Conservation (phyloP, 2,113 vertebrate genomes). For the Pristiophorus japonicus region DNA sequence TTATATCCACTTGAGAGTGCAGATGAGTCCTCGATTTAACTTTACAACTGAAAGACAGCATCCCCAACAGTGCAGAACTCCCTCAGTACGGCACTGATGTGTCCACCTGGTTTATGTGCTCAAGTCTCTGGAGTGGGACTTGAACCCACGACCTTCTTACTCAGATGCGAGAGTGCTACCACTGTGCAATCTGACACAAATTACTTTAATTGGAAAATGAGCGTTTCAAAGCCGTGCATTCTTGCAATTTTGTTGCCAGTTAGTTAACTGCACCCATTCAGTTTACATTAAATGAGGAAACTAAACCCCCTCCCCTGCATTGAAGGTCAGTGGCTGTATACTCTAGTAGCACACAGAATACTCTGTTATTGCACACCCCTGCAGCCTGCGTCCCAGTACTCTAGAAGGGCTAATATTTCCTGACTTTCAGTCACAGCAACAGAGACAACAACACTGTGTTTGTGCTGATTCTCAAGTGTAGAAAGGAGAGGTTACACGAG, state of each 20-base stretch:
- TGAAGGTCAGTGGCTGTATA: neutral
- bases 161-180: neutral
- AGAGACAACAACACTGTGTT: neutral
- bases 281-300: neutral
- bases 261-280: neutral
- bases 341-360: neutral
- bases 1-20: neutral
- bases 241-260: neutral
- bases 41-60: neutral
- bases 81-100: neutral
- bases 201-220: neutral
- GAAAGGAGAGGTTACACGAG: neutral
- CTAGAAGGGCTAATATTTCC: neutral
- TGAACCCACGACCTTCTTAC: neutral
- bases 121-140: neutral
- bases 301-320: neutral
- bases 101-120: neutral
- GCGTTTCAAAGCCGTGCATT: neutral
- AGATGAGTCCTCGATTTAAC: neutral
- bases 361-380: neutral
- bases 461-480: neutral
- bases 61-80: neutral
- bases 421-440: neutral
- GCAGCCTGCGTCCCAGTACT: neutral
- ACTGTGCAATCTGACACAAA: neutral